Evolutionary conservation across 2,888 invertebrate species (phyloP).

Genomic region (Thereva unica): DNA sequence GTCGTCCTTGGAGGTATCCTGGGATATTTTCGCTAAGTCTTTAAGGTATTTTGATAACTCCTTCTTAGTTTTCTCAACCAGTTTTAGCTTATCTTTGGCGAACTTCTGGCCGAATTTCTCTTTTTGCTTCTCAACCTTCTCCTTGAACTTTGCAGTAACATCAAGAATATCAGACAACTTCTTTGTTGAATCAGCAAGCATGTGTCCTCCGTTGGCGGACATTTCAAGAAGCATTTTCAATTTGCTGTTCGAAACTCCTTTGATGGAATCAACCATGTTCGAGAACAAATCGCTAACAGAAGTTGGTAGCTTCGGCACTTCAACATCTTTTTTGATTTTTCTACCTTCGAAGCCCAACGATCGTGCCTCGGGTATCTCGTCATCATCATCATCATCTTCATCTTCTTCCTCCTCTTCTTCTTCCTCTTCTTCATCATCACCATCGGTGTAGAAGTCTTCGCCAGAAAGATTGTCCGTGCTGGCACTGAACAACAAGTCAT

Average conservation of each 20-base stretch:
- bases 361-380: not conserved
- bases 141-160: conserved; percentile 17
- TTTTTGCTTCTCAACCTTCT: conserved; percentile 19
- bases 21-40: conserved; percentile 23
- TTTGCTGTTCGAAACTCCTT: conserved; percentile 16
- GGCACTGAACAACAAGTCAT: not conserved
- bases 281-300: not conserved
- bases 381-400: not conserved
- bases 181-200: conserved; percentile 30
- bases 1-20: not conserved
- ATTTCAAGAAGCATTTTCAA: conserved; percentile 29
- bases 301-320: not conserved
- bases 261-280: not conserved
- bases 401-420: too few relatives aligned
- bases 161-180: conserved; percentile 25
- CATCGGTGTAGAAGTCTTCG: too few relatives aligned
- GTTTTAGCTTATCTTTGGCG: conserved; percentile 27
- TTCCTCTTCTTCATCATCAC: too few relatives aligned
- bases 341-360: not conserved
- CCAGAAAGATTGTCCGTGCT: too few relatives aligned
- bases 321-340: not conserved
- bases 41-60: conserved; percentile 29
- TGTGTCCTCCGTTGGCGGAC: conserved; percentile 28
- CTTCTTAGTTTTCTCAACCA: conserved; percentile 33
- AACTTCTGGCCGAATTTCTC: conserved; percentile 15